A percentile compares a stretch with the other conserved stretches of the same genome.
Conservation (phyloP, 2,797 vertebrate species). For the Sternotherus odoratus region DNA sequence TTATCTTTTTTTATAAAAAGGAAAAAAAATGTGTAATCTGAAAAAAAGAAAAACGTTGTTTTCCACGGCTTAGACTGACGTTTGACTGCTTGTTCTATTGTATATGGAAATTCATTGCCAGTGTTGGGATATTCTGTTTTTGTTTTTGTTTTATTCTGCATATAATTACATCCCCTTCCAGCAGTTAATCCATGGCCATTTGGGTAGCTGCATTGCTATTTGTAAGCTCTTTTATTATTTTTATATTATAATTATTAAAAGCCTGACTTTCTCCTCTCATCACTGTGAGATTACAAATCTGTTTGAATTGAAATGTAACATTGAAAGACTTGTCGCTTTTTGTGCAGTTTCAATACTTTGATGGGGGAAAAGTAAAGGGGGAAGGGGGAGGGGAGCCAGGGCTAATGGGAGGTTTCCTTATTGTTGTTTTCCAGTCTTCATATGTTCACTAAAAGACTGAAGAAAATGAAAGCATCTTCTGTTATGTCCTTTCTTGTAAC, state of each 20-base stretch:
- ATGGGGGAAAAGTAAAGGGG: slow-evolving; percentile 52
- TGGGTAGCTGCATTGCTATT: slow-evolving; percentile 82
- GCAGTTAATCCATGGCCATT: slow-evolving; percentile 81
- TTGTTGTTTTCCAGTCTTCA: slow-evolving; percentile 61
- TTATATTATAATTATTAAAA: slow-evolving; percentile 87
- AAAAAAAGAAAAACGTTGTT: slow-evolving; percentile 80
- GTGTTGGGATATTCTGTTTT: slow-evolving; percentile 76
- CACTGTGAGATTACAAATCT: slow-evolving; percentile 84
- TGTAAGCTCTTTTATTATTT: slow-evolving; percentile 85
- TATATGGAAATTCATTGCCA: slow-evolving; percentile 81
- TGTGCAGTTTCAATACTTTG: slow-evolving; percentile 79
- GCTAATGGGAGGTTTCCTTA: slow-evolving; percentile 46
- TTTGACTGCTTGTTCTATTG: slow-evolving; percentile 80
- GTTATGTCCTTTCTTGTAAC: slow-evolving; percentile 47
- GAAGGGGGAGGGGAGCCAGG: slow-evolving; percentile 35
- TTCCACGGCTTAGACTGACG: slow-evolving; percentile 79
- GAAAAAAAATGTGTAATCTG: slow-evolving; percentile 77
- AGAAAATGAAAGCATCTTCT: slow-evolving; percentile 61
- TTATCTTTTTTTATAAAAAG: slow-evolving; percentile 82
- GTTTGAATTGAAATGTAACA: slow-evolving; percentile 79
- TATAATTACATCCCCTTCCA: slow-evolving; percentile 77
- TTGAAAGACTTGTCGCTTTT: slow-evolving; percentile 77
- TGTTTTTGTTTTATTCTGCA: slow-evolving; percentile 76
- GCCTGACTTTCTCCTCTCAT: slow-evolving; percentile 83
- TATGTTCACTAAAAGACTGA: slow-evolving; percentile 56